Base-by-base conservation (phyloP, 2,888 invertebrate species). In the Apodemia zela region DNA sequence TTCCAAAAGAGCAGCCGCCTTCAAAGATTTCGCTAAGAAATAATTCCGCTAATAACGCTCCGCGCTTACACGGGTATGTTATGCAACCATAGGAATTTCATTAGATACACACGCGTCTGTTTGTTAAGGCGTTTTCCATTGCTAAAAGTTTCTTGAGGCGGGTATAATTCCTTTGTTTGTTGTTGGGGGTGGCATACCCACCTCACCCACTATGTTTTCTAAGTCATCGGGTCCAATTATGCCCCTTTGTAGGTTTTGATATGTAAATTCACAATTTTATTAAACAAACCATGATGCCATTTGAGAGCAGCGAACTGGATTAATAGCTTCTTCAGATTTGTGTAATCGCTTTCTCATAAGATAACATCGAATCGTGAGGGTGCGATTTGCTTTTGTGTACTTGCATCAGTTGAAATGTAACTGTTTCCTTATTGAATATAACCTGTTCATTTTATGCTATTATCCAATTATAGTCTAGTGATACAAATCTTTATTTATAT, bases 81-180 rank as follows among this genome's bases (percentile, higher is more conserved):
- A 90, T 89, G 91, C 90, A 89, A 91, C 91, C 91, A 89, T 90
- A 88, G 90, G 91, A 91, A 91, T 91, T 91, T 91, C 91, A 91
- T 91, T 91, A 91, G 89, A 91, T 90, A 91, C 90, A 91, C 90
- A 89, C 91, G 89, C 87, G 90, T 89, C 81, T 91, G 91, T 91
- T 91, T 91, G 91, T 88, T 91, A 91, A 91, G 91, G 89, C 89
- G 90, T 90, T 90, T 91, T 90, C 91, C 90, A 91, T 89, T 91
- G 91, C 90, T 90, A 91, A 91, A 91, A 91, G 91, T 91, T 91
- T 91, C 91, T 91, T 91, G 90, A 91, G 89, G 91, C 91, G 91
- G 91, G 90, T 87, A 89, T 91, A 91, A 91, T 91, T 91, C 91
- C 91, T 91, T 91, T 91, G 90, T 91, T 91, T 91, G 88, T 89